Evolutionary conservation across 2,113 vertebrate species (phyloP).

Genomic region (Barbus barbus): DNA sequence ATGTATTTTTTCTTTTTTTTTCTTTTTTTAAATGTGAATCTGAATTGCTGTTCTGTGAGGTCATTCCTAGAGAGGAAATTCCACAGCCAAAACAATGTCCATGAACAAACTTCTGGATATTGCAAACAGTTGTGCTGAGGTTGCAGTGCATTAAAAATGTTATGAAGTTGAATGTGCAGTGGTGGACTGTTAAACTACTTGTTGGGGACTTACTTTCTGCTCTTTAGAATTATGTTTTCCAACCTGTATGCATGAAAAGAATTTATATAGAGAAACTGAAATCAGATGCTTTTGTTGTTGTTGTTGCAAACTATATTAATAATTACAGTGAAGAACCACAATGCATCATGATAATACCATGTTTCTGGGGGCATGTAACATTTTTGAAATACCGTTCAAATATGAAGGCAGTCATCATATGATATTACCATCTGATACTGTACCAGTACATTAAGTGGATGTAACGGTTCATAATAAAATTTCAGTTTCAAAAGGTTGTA

Average conservation of each 20-base stretch:
- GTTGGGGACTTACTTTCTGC: not conserved
- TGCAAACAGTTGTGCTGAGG: not conserved
- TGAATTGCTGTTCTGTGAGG: not conserved
- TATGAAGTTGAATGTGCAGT: not conserved
- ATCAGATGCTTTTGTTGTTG: not conserved
- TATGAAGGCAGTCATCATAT: not conserved
- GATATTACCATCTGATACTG: not conserved
- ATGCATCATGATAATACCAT: not conserved
- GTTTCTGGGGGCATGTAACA: not conserved
- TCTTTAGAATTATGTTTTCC: not conserved
- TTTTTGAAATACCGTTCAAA: not conserved
- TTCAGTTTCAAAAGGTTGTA: not conserved
- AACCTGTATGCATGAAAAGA: not conserved
- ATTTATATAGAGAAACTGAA: not conserved
- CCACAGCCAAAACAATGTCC: slow-evolving; percentile 16
- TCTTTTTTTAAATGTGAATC: not conserved
- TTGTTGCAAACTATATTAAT: not conserved
- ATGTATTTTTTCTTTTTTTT: not conserved
- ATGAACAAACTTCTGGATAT: not conserved
- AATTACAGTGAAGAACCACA: not conserved
- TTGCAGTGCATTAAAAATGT: not conserved
- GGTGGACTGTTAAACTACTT: not conserved
- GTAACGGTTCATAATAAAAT: not conserved
- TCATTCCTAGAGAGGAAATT: slow-evolving; percentile 31
- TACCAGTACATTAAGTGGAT: not conserved